These are phyloP conservation scores for Myotis daubentonii DNA, from an alignment of 2,797 vertebrate genomes.

Conservation along the genomic window DNA sequence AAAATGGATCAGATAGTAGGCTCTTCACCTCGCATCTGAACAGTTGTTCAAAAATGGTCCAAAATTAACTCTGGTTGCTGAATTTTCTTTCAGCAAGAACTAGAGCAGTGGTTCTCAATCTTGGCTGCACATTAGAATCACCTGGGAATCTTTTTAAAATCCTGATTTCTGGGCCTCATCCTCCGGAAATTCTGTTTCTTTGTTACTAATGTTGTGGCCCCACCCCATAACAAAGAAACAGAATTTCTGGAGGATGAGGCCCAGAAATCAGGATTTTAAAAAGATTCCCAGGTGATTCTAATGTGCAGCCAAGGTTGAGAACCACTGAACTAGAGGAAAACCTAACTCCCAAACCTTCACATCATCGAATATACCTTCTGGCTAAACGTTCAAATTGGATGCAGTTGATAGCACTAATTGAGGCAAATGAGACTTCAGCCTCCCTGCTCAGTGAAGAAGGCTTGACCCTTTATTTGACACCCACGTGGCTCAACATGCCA, in stretches of 20 bases:
- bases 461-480: not conserved
- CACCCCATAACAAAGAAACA: too few species aligned
- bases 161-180: too few species aligned
- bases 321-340: slow-evolving; percentile 8
- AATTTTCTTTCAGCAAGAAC: slow-evolving; percentile 51
- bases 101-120: not conserved
- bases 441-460: not conserved
- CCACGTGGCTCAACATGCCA: not conserved
- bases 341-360: not conserved
- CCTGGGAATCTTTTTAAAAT: too few species aligned
- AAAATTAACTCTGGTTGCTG: not conserved
- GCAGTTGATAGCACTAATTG: not conserved
- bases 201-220: too few species aligned
- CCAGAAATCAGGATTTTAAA: too few species aligned
- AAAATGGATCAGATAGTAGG: not conserved
- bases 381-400: not conserved
- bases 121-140: too few species aligned
- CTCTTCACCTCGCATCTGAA: not conserved
- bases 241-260: too few species aligned
- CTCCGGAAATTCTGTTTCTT: too few species aligned
- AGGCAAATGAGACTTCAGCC: not conserved
- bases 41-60: not conserved
- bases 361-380: not conserved
- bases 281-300: too few species aligned
- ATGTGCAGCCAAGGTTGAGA: too few species aligned